These are phyloP conservation scores for Spinibarbus caldwelli DNA, from an alignment of 2,797 vertebrate genomes.

Conservation along the genomic window DNA sequence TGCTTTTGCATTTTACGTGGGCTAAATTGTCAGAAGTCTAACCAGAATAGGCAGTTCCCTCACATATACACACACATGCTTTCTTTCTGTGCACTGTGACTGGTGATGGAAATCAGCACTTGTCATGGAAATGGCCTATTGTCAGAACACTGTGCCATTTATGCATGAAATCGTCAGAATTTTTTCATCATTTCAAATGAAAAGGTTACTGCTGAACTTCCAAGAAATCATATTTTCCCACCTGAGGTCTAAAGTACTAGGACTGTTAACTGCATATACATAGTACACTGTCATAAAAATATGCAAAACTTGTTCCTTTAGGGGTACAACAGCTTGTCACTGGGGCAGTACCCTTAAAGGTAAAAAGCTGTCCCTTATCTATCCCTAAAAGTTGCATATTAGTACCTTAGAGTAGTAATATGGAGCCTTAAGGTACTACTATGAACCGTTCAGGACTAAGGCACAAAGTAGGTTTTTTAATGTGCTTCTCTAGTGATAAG, in stretches of 20 bases:
- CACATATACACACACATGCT: background rate
- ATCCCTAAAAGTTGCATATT: background rate
- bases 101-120: slow-evolving; percentile 15
- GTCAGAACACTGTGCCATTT: background rate
- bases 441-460: background rate
- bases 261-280: background rate
- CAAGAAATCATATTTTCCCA: background rate
- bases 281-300: background rate
- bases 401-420: background rate
- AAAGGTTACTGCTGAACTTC: background rate
- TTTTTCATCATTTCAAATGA: background rate
- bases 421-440: background rate
- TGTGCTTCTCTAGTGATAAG: background rate
- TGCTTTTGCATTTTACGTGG: background rate
- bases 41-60: slow-evolving; percentile 5
- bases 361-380: background rate
- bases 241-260: background rate
- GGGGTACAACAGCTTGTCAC: background rate
- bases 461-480: background rate
- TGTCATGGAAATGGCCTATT: background rate
- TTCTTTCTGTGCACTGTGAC: background rate
- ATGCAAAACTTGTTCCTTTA: background rate
- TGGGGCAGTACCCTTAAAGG: background rate
- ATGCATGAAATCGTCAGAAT: background rate
- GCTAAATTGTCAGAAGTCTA: slow-evolving; percentile 3